These are phyloP conservation scores for Panthera tigris DNA, from an alignment of 2,113 vertebrate species.

Conservation along the genomic window DNA sequence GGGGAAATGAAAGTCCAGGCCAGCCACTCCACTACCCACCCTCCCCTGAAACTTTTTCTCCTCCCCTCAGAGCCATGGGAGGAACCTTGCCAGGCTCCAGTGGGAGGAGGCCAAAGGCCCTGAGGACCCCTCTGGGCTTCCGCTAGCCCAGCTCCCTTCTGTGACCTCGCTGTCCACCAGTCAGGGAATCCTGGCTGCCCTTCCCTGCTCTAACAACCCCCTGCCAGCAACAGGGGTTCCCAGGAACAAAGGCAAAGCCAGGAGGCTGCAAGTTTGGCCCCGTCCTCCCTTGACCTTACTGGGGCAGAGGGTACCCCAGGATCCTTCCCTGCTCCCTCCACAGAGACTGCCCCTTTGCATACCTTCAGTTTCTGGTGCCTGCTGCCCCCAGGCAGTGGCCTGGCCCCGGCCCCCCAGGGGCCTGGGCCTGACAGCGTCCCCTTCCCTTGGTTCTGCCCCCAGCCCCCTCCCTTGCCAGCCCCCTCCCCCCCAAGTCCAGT, in stretches of 20 bases:
- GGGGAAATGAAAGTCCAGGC: conserved; percentile 75
- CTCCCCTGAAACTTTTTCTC: neutral
- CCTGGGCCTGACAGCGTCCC: conserved; percentile 74
- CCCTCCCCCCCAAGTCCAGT: conserved; percentile 67
- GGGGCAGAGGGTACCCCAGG: conserved; percentile 47
- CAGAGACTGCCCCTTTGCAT: conserved; percentile 29
- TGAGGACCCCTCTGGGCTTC: neutral
- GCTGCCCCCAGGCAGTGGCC: conserved; percentile 76
- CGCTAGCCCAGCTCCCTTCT: neutral
- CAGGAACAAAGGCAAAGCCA: conserved; percentile 48
- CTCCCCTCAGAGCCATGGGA: neutral
- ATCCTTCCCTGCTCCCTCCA: conserved; percentile 19
- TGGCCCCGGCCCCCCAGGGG: conserved; percentile 76
- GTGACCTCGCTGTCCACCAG: neutral
- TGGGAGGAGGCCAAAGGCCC: neutral
- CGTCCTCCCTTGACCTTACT: conserved; percentile 55
- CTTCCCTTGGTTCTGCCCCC: conserved; percentile 72
- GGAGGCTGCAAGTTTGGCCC: conserved; percentile 37
- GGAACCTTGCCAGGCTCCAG: neutral
- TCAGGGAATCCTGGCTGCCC: neutral
- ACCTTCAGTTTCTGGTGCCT: conserved; percentile 72
- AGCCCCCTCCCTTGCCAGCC: conserved; percentile 64
- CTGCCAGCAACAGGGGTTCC: conserved; percentile 45
- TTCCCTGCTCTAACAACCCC: neutral
- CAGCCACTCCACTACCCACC: neutral